These are phyloP conservation scores for Pseudolycoriella hygida DNA, from an alignment of 2,888 invertebrate species.

Conservation along the genomic window DNA sequence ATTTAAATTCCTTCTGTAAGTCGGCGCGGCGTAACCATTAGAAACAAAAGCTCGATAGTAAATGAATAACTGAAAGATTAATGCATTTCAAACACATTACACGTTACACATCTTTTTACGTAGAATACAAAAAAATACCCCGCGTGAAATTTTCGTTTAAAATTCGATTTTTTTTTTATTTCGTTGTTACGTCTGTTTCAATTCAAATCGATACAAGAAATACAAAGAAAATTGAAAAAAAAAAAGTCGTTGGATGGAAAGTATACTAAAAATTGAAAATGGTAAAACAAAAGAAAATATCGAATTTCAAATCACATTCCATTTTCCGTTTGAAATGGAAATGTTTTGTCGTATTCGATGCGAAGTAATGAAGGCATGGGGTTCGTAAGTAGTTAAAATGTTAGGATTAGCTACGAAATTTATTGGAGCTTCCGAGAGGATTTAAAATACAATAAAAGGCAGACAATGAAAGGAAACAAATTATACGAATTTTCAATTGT, in stretches of 20 bases:
- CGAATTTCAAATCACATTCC: constrained; percentile 1
- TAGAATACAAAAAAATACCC: neutral
- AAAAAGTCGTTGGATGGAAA: neutral
- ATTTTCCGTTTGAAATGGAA: neutral
- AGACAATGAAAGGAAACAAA: neutral
- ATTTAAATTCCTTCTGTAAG: no score
- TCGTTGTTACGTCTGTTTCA: no score
- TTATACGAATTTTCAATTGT: neutral
- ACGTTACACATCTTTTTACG: no score
- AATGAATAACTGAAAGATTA: no score
- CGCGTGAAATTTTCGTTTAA: neutral
- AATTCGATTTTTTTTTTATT: neutral
- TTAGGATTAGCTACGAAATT: neutral
- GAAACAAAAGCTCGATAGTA: no score
- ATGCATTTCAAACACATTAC: no score
- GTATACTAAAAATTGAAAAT: neutral
- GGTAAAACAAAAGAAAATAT: constrained; percentile 3
- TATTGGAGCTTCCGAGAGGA: neutral
- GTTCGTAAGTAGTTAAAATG: neutral
- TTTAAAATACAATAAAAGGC: constrained; percentile 1
- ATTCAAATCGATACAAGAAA: no score
- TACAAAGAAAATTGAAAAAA: neutral
- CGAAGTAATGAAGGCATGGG: neutral
- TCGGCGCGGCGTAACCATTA: no score
- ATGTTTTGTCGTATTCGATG: no score